Base-by-base conservation (phyloP, 2,888 invertebrate genomes). In the Molanna angustata region DNA sequence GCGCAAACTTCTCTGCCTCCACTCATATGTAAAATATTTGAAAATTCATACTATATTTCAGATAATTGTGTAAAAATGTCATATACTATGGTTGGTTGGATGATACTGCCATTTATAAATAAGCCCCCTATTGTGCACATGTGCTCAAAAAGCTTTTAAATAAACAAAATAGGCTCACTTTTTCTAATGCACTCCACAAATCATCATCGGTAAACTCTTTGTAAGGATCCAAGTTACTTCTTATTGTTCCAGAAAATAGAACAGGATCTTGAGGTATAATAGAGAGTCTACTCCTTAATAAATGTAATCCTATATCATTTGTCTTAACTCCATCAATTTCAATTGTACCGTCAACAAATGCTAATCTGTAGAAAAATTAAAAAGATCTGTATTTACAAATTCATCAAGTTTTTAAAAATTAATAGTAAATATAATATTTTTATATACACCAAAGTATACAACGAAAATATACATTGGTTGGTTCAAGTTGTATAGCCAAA, bases 161-260 rank as follows among this genome's bases (percentile, higher is more conserved):
- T n/a, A n/a, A n/a, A 17, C 3, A 4, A 13, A 14, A 14, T 14
- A 42, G n/a, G 19, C 74, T 83, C 1, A 88, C 87, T 72, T 84
- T 86, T 58, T 86, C 84, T 41, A 95, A 72, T 0, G 90, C 90
- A 56, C 78, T 78, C 83, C 94, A 86, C 14, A 95, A 67, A 19
- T 83, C 72, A 1, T 80, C 78, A 63, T 94, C 94, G 0, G 79
- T 69, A 63, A 85, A 87, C 60, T 86, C 80, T 52, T 86, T 79
- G 63, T 88, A 88, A 0, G 89, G 90, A 70, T 90, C 90, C 56
- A 90, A 71, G 67, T 90, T 90, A 64, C 85, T 85, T 27, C 94
- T 80, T 67, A 95, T 75, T 0, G 87, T 86, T 2, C 94, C 94
- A 33, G 90, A 88, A 66, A 95, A 90, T 11, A 92, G 67, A 2